Conservation (phyloP, 1,140 invertebrate species). For the Euborellia annulipes region DNA sequence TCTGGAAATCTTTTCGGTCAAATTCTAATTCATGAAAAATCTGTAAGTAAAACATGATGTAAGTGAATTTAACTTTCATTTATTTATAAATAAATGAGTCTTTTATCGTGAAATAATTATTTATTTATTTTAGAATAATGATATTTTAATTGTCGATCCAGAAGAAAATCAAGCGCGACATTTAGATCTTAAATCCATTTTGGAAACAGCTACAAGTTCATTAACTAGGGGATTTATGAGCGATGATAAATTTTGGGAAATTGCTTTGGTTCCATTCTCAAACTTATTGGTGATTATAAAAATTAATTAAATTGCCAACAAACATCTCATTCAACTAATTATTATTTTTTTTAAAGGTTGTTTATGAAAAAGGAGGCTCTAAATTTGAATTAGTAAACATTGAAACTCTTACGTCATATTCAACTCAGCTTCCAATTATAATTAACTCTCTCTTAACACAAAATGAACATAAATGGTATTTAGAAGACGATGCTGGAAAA, state of each 20-base stretch:
- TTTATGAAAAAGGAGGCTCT: conserved; percentile 19
- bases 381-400: conserved; percentile 28
- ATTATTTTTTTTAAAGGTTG: conserved; percentile 8
- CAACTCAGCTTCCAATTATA: conserved; percentile 25
- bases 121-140: conserved; percentile 21
- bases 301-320: background rate
- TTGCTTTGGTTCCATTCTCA: background rate
- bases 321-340: background rate
- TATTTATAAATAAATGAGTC: no score
- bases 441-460: conserved; percentile 24
- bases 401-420: conserved; percentile 20
- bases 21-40: conserved; percentile 27
- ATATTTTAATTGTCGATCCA: conserved; percentile 21
- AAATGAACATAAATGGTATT: conserved; percentile 25
- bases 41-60: conserved; percentile 19
- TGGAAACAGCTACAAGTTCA: conserved; percentile 23
- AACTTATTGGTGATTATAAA: background rate
- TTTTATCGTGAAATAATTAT: no score
- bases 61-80: background rate
- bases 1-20: conserved; percentile 14
- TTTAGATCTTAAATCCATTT: conserved; percentile 22
- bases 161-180: conserved; percentile 17
- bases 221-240: conserved; percentile 22
- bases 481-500: conserved; percentile 20
- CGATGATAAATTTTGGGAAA: conserved; percentile 1